phyloP scores from a whole-genome alignment of 2,888 invertebrate species.

The Asteroscopus sphinx region DNA sequence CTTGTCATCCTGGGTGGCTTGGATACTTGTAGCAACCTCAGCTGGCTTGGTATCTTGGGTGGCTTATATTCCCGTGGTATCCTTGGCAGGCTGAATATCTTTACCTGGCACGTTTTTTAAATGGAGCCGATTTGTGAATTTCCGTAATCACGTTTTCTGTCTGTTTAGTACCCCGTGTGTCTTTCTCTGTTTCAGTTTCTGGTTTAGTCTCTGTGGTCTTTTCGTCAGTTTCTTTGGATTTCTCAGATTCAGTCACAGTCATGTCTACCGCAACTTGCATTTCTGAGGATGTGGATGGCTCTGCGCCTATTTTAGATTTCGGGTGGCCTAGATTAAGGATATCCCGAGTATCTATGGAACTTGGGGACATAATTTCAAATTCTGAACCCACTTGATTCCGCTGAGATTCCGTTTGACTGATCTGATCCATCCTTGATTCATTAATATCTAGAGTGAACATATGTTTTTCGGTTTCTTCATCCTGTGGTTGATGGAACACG shows the following conservation, averaged over 20 bases:
- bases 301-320: neutral
- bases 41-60: neutral
- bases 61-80: neutral
- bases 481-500: constrained; percentile 4
- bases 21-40: neutral
- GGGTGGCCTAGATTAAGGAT: neutral
- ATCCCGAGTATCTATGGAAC: neutral
- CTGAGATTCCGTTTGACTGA: constrained; percentile 1
- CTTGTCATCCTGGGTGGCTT: neutral
- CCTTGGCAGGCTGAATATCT: no score
- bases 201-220: no score
- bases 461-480: constrained; percentile 45
- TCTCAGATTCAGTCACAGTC: constrained; percentile 3
- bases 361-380: neutral
- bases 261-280: neutral
- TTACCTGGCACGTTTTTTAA: no score
- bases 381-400: neutral
- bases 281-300: no score
- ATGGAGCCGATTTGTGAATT: no score
- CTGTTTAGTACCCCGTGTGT: no score
- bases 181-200: no score
- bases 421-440: constrained; percentile 26
- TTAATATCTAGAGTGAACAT: constrained; percentile 47
- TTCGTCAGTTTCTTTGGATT: neutral
- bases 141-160: no score